These are phyloP conservation scores for Dynastes maya DNA, from an alignment of 2,888 invertebrate genomes.

Conservation along the genomic window DNA sequence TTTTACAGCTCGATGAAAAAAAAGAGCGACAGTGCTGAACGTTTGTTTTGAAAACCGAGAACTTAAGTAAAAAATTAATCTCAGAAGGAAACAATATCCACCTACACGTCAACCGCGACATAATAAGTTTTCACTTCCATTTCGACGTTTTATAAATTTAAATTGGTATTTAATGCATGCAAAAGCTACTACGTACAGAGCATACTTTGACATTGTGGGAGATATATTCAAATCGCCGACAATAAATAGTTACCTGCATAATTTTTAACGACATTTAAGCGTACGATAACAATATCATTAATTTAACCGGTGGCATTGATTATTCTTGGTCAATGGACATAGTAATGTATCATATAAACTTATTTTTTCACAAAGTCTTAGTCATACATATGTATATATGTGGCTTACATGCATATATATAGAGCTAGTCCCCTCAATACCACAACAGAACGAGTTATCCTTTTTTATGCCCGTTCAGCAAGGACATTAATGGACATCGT, in stretches of 20 bases:
- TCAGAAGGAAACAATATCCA: conserved; percentile 1
- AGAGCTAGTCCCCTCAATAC: neutral
- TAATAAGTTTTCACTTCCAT: conserved; percentile 12
- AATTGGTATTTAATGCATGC: conserved; percentile 34
- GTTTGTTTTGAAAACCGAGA: conserved; percentile 10
- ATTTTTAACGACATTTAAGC: conserved; percentile 40
- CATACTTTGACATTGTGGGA: conserved; percentile 18
- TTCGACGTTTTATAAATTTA: conserved; percentile 33
- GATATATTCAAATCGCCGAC: conserved; percentile 9
- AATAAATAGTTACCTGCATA: conserved; percentile 30
- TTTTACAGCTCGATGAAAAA: neutral
- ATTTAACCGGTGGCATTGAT: conserved; percentile 20
- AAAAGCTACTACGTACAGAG: neutral
- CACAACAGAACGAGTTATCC: neutral
- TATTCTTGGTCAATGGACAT: neutral
- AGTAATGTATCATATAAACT: conserved; percentile 13
- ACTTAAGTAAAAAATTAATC: conserved; percentile 4
- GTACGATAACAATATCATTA: conserved; percentile 32
- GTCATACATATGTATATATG: neutral
- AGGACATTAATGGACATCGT: too few relatives aligned
- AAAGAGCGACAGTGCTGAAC: neutral
- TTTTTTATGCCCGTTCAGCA: too few relatives aligned
- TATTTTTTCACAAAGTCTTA: conserved; percentile 13
- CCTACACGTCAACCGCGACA: neutral
- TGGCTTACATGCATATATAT: neutral